Conservation (phyloP, 2,888 invertebrate species). For the Perizoma affinitatum region DNA sequence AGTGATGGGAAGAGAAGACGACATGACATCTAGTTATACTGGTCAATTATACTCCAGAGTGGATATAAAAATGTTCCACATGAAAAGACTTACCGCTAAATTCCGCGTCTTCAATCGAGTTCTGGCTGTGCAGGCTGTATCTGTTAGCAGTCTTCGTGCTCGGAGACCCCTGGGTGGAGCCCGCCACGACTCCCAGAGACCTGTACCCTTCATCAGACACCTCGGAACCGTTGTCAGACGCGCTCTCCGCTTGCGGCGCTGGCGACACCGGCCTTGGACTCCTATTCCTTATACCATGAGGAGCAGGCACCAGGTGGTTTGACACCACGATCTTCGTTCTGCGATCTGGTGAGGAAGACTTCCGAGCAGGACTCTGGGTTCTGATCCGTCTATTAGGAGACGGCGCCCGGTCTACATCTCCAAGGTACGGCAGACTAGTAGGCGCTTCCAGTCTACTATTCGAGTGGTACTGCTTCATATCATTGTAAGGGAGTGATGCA, state of each 20-base stretch:
- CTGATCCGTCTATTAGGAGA: slow-evolving; percentile 68
- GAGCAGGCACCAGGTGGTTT: slow-evolving; percentile 79
- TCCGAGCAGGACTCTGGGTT: slow-evolving; percentile 66
- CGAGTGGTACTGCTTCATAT: slow-evolving; percentile 65
- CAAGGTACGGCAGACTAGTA: slow-evolving; percentile 71
- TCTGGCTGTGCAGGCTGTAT: slow-evolving; percentile 88
- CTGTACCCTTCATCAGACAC: slow-evolving; percentile 94
- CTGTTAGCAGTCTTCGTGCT: slow-evolving; percentile 84
- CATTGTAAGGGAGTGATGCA: slow-evolving; percentile 66
- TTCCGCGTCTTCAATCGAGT: slow-evolving; percentile 89
- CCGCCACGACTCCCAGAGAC: slow-evolving; percentile 88
- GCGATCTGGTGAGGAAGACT: slow-evolving; percentile 74
- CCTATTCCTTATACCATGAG: slow-evolving; percentile 70
- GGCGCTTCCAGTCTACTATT: slow-evolving; percentile 66
- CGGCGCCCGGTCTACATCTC: slow-evolving; percentile 66
- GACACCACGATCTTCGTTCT: slow-evolving; percentile 68
- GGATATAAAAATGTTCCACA: neutral
- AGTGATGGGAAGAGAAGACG: no score
- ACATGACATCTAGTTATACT: no score
- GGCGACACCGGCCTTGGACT: slow-evolving; percentile 82
- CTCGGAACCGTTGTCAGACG: slow-evolving; percentile 92
- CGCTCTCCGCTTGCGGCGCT: slow-evolving; percentile 83
- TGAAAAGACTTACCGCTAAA: slow-evolving; percentile 82
- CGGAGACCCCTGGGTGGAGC: slow-evolving; percentile 78
- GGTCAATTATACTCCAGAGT: no score